Evolutionary conservation across 92 coral and sea anemone species (phyloP).

Genomic region (Epizoanthus fatuus): DNA sequence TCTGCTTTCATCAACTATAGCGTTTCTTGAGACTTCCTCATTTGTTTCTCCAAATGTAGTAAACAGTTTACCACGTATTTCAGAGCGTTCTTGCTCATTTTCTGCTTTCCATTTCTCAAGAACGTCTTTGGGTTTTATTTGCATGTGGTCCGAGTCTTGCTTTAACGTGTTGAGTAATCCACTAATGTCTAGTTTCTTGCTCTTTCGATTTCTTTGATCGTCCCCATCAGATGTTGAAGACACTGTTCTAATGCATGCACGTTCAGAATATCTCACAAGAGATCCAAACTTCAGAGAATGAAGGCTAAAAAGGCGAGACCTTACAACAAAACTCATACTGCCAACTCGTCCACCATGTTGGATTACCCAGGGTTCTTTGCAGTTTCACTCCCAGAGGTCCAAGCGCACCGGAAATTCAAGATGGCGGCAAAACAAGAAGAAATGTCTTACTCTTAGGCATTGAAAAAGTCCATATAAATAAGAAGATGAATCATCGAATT

Average conservation of each 20-base stretch:
- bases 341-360: slow-evolving; percentile 77
- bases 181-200: slow-evolving; percentile 18
- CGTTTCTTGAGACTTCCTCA: background rate
- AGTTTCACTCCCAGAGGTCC: slow-evolving; percentile 61
- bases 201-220: background rate
- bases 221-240: slow-evolving; percentile 28
- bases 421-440: slow-evolving; percentile 50
- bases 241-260: background rate
- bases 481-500: too few species aligned
- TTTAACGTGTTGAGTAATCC: slow-evolving; percentile 15
- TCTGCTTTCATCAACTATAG: background rate
- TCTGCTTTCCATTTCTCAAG: slow-evolving; percentile 39
- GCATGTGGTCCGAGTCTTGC: slow-evolving; percentile 18
- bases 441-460: background rate
- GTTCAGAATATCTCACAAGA: background rate
- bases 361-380: slow-evolving; percentile 68
- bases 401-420: slow-evolving; percentile 48
- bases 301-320: slow-evolving; percentile 36
- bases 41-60: slow-evolving; percentile 9
- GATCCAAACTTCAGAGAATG: background rate
- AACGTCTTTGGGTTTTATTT: slow-evolving; percentile 24
- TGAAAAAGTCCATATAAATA: too few species aligned
- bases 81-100: slow-evolving; percentile 29
- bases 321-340: slow-evolving; percentile 20
- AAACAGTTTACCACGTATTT: slow-evolving; percentile 29